Evolutionary conservation across 2,888 invertebrate species (phyloP).

Genomic region (Ennomos quercinarius): DNA sequence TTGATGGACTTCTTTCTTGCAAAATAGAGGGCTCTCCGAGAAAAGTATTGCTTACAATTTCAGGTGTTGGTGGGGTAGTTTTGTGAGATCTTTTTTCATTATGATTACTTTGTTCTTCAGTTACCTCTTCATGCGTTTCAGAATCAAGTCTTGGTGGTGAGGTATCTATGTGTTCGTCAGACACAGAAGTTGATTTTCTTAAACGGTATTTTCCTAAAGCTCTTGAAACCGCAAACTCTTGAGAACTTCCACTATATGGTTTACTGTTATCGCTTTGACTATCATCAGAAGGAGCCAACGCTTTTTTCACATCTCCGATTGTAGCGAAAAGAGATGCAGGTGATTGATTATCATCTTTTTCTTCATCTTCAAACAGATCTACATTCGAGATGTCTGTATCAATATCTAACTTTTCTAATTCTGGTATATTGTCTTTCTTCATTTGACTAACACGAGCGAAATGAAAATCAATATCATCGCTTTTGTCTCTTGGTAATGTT

Average conservation of each 20-base stretch:
- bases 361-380: constrained; percentile 85
- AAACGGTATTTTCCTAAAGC: constrained; percentile 92
- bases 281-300: constrained; percentile 86
- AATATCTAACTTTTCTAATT: constrained; percentile 82
- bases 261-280: constrained; percentile 82
- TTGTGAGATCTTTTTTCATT: constrained; percentile 66
- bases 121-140: constrained; percentile 56
- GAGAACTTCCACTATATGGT: constrained; percentile 88
- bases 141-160: constrained; percentile 69
- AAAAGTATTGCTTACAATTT: constrained; percentile 66
- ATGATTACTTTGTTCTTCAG: constrained; percentile 54
- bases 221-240: constrained; percentile 94
- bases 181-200: constrained; percentile 89
- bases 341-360: constrained; percentile 86
- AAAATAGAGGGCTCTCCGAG: constrained; percentile 81
- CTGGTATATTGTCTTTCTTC: constrained; percentile 78
- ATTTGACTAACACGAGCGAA: constrained; percentile 84
- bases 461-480: constrained; percentile 81
- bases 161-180: constrained; percentile 88
- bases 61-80: constrained; percentile 62
- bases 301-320: constrained; percentile 89
- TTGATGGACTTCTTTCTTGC: constrained; percentile 88
- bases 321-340: constrained; percentile 90
- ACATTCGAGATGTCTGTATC: constrained; percentile 87
- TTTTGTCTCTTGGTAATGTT: constrained; percentile 74